Evolutionary conservation across 2,888 invertebrate species (phyloP).

Genomic region (Copidosoma aretas): DNA sequence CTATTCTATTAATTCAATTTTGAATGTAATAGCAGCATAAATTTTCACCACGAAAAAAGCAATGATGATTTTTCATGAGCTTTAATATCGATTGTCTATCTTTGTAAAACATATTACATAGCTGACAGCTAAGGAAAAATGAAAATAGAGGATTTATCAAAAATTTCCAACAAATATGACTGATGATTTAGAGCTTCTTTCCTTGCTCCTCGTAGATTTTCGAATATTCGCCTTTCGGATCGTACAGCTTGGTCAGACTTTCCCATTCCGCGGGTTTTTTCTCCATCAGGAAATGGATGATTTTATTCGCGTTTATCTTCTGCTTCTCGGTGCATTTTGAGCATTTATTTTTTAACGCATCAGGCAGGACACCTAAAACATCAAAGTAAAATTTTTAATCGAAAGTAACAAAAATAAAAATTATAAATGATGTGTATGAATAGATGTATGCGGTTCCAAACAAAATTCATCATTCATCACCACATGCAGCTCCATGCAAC

Average conservation of each 20-base stretch:
- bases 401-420: not conserved
- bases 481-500: too few relatives aligned
- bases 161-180: slow-evolving; percentile 1
- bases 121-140: not conserved
- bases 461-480: not conserved
- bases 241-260: slow-evolving; percentile 71
- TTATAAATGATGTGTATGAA: not conserved
- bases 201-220: slow-evolving; percentile 61
- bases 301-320: slow-evolving; percentile 72
- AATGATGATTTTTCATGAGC: too few relatives aligned
- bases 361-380: slow-evolving; percentile 71
- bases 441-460: not conserved
- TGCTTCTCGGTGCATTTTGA: slow-evolving; percentile 72
- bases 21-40: too few relatives aligned
- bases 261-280: slow-evolving; percentile 74
- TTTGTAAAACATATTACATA: not conserved
- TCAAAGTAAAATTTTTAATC: slow-evolving; percentile 10
- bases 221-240: slow-evolving; percentile 73
- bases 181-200: slow-evolving; percentile 27
- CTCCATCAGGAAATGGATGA: slow-evolving; percentile 70
- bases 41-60: too few relatives aligned
- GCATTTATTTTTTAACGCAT: slow-evolving; percentile 74
- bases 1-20: not conserved
- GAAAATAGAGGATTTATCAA: not conserved
- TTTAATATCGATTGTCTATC: not conserved